Evolutionary conservation across 2,888 invertebrate species (phyloP).

Genomic region (Nomada flava): DNA sequence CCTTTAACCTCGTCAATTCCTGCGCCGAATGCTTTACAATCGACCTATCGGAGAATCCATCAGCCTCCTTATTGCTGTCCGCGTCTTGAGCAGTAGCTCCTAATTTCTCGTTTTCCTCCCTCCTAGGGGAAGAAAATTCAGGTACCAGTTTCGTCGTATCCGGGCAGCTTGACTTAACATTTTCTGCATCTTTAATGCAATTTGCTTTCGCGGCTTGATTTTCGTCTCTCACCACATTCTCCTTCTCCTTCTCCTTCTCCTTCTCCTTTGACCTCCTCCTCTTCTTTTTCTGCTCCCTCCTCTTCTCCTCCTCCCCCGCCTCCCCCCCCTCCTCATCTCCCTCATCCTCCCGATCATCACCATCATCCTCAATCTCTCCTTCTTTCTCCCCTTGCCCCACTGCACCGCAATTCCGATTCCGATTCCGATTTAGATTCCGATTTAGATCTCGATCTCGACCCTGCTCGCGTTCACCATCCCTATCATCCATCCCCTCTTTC

Average conservation of each 20-base stretch:
- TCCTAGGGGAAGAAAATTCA: slow-evolving; percentile 65
- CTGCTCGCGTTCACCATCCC: neutral
- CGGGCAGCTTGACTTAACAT: slow-evolving; percentile 55
- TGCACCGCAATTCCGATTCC: slow-evolving; percentile 56
- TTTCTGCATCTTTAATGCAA: slow-evolving; percentile 63
- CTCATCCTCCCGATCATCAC: neutral
- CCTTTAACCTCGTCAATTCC: slow-evolving; percentile 70
- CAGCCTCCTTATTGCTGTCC: slow-evolving; percentile 83
- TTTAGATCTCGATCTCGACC: too few species aligned
- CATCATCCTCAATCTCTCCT: too few species aligned
- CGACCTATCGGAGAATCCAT: slow-evolving; percentile 82
- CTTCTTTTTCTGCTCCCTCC: neutral
- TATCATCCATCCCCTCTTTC: neutral
- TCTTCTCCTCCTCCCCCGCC: neutral
- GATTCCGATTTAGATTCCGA: too few species aligned
- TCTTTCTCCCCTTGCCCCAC: neutral
- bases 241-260: slow-evolving; percentile 40
- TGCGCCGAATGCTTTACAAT: slow-evolving; percentile 83
- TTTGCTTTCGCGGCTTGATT: slow-evolving; percentile 45
- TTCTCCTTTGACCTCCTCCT: neutral
- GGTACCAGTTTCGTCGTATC: slow-evolving; percentile 69
- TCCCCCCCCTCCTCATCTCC: neutral
- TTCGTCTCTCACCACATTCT: neutral
- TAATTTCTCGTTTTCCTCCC: slow-evolving; percentile 56
- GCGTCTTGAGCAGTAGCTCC: slow-evolving; percentile 70